A percentile compares a stretch with the other conserved stretches of the same genome.
These are phyloP conservation scores for Collichthys lucidus DNA, from an alignment of 2,113 vertebrate genomes.

Conservation along the genomic window DNA sequence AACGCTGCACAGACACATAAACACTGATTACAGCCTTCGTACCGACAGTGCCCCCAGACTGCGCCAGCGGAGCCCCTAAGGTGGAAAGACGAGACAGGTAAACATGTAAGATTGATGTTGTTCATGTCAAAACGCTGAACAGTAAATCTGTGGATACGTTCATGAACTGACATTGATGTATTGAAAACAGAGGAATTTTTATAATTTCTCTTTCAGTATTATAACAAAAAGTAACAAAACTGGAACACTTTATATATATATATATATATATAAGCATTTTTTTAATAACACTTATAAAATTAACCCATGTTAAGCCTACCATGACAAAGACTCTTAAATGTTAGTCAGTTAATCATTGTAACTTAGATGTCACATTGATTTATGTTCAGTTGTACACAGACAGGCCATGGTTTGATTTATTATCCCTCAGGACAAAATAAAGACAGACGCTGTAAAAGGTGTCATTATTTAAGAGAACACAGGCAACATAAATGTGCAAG, in stretches of 20 bases:
- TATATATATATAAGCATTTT: background rate
- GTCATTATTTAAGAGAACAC: background rate
- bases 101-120: background rate
- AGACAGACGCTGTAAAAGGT: background rate
- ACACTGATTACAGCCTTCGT: constrained; percentile 39
- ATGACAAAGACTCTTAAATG: background rate
- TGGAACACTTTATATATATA: background rate
- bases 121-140: background rate
- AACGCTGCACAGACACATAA: constrained; percentile 25
- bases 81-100: constrained; percentile 26
- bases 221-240: no score
- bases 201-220: no score
- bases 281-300: background rate
- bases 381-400: background rate
- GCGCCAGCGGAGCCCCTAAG: constrained; percentile 26
- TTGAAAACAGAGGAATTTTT: background rate
- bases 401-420: background rate
- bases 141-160: background rate
- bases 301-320: background rate
- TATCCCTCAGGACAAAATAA: background rate
- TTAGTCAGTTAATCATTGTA: background rate
- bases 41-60: background rate
- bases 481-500: background rate
- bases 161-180: background rate
- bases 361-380: background rate